Percentiles rank a stretch among this genome's conserved stretches.
Conservation (phyloP, 2,797 vertebrate species). For the Nannoperca australis region DNA sequence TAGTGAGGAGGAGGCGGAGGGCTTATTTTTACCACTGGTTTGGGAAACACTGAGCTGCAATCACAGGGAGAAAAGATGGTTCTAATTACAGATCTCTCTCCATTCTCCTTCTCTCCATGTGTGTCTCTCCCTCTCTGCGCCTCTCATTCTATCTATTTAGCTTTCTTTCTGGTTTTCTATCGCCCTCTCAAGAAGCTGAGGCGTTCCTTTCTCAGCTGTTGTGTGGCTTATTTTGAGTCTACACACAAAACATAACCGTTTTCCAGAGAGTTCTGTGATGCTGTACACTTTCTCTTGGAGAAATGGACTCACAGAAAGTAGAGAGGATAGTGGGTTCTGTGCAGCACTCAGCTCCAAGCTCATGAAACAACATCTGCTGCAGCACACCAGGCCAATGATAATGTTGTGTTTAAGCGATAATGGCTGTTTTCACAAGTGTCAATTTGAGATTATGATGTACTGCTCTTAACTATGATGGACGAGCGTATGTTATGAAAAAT, state of each 20-base stretch:
- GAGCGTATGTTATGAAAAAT: conserved; percentile 41
- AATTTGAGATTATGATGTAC: conserved; percentile 61
- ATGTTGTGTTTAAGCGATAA: conserved; percentile 70
- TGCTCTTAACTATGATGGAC: conserved; percentile 40
- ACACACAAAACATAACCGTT: conserved; percentile 2
- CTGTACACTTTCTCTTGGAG: background rate
- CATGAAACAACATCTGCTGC: conserved; percentile 64
- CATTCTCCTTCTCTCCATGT: conserved; percentile 6
- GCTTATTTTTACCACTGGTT: conserved; percentile 83
- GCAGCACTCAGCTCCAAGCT: conserved; percentile 41
- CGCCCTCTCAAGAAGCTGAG: conserved; percentile 3
- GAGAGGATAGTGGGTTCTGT: conserved; percentile 31
- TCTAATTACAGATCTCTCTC: conserved; percentile 86
- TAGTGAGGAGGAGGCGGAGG: conserved; percentile 60
- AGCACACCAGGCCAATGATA: conserved; percentile 65
- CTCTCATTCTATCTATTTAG: conserved; percentile 25
- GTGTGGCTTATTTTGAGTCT: conserved; percentile 16
- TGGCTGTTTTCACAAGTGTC: conserved; percentile 65
- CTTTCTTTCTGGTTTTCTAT: conserved; percentile 24
- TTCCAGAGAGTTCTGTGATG: conserved; percentile 16
- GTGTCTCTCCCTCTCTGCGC: conserved; percentile 32
- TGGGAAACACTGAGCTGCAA: conserved; percentile 78
- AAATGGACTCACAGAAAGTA: conserved; percentile 23
- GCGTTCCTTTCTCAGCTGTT: conserved; percentile 14
- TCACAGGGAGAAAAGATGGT: conserved; percentile 83